Conservation (phyloP, 2,888 invertebrate genomes). For the Oxycera nigricornis region DNA sequence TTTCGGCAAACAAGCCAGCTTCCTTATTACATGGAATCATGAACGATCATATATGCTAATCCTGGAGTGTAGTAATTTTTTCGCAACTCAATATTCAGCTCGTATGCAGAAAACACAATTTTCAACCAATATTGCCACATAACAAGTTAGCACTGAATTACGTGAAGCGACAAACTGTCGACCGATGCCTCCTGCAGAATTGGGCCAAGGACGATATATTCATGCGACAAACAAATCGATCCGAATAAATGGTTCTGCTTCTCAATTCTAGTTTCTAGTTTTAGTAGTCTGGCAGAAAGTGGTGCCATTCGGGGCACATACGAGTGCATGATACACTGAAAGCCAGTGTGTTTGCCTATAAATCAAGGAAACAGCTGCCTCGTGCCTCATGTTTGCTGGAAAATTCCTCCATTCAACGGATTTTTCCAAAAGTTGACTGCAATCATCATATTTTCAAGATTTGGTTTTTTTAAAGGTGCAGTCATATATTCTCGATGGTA, state of each 20-base stretch:
- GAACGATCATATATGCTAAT: not conserved
- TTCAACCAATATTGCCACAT: not conserved
- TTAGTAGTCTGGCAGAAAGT: not conserved
- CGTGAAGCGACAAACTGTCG: not conserved
- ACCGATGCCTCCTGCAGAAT: not conserved
- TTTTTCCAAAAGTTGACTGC: too few relatives aligned
- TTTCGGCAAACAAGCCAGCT: too few relatives aligned
- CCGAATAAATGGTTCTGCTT: not conserved
- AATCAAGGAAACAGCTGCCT: too few relatives aligned
- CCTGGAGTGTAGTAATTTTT: not conserved
- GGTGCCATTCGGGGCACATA: conserved; percentile 4
- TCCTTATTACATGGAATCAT: too few relatives aligned
- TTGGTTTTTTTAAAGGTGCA: too few relatives aligned
- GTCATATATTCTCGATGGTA: too few relatives aligned
- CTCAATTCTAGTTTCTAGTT: conserved; percentile 8
- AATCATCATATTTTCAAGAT: too few relatives aligned
- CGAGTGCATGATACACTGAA: too few relatives aligned
- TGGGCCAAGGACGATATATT: conserved; percentile 20
- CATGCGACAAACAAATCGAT: conserved; percentile 7
- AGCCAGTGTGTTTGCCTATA: too few relatives aligned
- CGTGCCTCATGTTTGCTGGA: too few relatives aligned
- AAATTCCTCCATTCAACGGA: too few relatives aligned
- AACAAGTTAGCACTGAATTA: not conserved
- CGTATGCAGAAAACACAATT: not conserved
- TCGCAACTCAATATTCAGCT: not conserved